phyloP scores from a whole-genome alignment of 2,888 invertebrate genomes.

The Drosophila diplacantha region DNA sequence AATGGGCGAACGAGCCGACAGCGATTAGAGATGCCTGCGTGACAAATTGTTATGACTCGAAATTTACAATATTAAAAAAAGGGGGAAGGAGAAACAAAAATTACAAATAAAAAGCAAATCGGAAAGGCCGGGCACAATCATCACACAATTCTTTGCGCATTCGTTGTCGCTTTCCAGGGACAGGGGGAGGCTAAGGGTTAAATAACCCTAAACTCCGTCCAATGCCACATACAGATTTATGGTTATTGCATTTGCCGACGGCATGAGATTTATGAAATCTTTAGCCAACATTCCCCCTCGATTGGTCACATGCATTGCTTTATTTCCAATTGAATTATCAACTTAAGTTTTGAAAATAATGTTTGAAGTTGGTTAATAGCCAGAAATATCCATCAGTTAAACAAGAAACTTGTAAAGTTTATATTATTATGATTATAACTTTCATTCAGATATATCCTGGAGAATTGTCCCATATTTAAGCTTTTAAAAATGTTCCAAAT shows the following conservation, averaged over 20 bases:
- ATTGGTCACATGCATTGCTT: slow-evolving; percentile 20
- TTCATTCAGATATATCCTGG: too few species aligned
- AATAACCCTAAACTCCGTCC: slow-evolving; percentile 14
- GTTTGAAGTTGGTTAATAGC: not conserved
- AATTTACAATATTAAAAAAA: slow-evolving; percentile 26
- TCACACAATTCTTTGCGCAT: slow-evolving; percentile 18
- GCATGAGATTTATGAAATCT: slow-evolving; percentile 18
- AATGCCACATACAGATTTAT: slow-evolving; percentile 17
- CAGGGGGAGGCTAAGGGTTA: slow-evolving; percentile 5
- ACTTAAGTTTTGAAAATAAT: not conserved
- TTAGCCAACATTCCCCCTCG: slow-evolving; percentile 11
- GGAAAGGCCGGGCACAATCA: not conserved
- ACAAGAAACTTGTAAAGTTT: not conserved
- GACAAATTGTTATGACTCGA: slow-evolving; percentile 27
- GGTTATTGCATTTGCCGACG: slow-evolving; percentile 24
- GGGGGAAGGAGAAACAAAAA: not conserved
- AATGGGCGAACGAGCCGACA: slow-evolving; percentile 40
- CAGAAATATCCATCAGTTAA: too few species aligned
- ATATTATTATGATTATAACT: not conserved
- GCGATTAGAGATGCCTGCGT: slow-evolving; percentile 60
- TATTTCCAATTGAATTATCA: slow-evolving; percentile 11
- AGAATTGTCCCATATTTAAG: not conserved
- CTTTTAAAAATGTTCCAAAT: not conserved
- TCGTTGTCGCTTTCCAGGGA: slow-evolving; percentile 13
- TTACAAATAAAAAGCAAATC: not conserved